These are phyloP conservation scores for Saturnia pavonia DNA, from an alignment of 2,888 invertebrate species.

Conservation along the genomic window DNA sequence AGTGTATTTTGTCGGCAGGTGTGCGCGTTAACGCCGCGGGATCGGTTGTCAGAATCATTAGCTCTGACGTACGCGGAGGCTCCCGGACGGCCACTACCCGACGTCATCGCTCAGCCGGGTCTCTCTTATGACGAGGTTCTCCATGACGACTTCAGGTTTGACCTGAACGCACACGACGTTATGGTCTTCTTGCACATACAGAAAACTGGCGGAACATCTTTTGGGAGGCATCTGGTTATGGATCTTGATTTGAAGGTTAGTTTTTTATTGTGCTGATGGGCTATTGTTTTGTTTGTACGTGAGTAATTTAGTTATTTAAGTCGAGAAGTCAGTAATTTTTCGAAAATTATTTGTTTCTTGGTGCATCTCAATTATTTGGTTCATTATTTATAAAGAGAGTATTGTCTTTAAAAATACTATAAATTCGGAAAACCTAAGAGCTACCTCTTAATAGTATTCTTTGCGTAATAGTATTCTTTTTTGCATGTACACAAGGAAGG, in stretches of 20 bases:
- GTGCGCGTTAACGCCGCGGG: constrained; percentile 87
- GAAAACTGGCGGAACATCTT: constrained; percentile 99
- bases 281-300: too few species aligned
- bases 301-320: too few species aligned
- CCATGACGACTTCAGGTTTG: constrained; percentile 93
- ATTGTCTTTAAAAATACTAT: not conserved
- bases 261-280: constrained; percentile 14
- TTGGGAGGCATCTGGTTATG: constrained; percentile 97
- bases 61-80: constrained; percentile 76
- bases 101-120: constrained; percentile 83
- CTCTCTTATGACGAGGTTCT: constrained; percentile 93
- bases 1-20: constrained; percentile 74
- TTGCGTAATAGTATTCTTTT: too few species aligned
- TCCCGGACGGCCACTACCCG: constrained; percentile 77
- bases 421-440: too few species aligned
- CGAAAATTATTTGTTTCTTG: too few species aligned
- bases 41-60: constrained; percentile 80
- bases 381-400: too few species aligned
- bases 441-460: too few species aligned
- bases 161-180: constrained; percentile 96
- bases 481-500: not conserved
- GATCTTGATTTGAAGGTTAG: constrained; percentile 91
- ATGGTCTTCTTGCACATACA: constrained; percentile 99
- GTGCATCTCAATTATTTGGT: too few species aligned
- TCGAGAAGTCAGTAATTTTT: too few species aligned